Evolutionary conservation across 2,113 vertebrate species (phyloP), one percentile per base, ranked within the genome.

Genomic region (Bostrychus sinensis): DNA sequence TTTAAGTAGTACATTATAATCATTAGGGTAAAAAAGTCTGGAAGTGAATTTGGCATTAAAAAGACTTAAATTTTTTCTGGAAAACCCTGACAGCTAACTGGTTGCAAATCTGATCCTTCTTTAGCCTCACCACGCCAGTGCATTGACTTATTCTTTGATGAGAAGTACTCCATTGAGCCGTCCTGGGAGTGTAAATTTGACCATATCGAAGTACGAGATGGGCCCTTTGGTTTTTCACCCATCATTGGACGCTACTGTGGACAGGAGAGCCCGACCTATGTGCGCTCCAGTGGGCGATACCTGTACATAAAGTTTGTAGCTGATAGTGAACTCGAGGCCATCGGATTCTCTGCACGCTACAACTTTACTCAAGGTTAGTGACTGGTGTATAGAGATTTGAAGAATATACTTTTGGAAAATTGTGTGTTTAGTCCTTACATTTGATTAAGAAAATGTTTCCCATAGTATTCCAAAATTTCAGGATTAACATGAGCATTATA

Each of bases 171-270:
- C 64, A 95, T 99, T 55, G 97, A 99, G 79, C 95, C 97, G 5
- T 99, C 97, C 41, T 99, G 96, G 97, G 95, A 98, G 66, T 99
- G 97, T 71, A 97, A 98, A 89, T 99, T 98, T 85, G 96, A 99
- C 83, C 96, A 99, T 55, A 97, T 99, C 78, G 97, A 99, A 91
- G 95, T 99, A 59, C 92, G 96, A 38, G 97, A 99, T 76, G 97
- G 97, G 83, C 96, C 97, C 61, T 98, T 99, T 86, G 93, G 92
- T 60, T 98, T 97, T 91, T 99, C 97, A 43, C 94, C 95, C 75
- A 95, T 98, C 82, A 94, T 99, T 62, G 97, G 97, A 48, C 96
- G 97, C 76, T 99, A 96, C 86, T 98, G 97, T 77, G 96, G 96
- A 80, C 94, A 96, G 70, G 92, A 96, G 70, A 97, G 93, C 83